Percentiles rank a stretch among this genome's conserved stretches.
Evolutionary conservation across 2,113 vertebrate genomes (phyloP).

Genomic region (Poecile atricapillus): DNA sequence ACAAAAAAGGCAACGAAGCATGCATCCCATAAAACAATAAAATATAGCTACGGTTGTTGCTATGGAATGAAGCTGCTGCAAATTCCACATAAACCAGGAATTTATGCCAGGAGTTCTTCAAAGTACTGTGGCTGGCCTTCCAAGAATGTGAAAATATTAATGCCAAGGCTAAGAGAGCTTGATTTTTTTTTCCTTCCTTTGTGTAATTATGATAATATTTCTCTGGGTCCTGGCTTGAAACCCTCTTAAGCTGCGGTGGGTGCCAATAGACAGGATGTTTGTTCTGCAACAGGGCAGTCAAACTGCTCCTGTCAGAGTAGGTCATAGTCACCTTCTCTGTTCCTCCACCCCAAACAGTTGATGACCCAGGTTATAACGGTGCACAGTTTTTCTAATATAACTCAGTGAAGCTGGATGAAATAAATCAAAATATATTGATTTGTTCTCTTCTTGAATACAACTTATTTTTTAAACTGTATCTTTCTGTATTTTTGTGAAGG

Average conservation of each 20-base stretch:
- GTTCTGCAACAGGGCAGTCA: not conserved
- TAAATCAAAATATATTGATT: not conserved
- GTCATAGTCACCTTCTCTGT: not conserved
- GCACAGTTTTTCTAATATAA: not conserved
- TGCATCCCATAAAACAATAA: not conserved
- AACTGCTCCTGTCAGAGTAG: not conserved
- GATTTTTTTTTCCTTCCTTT: not conserved
- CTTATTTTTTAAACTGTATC: not conserved
- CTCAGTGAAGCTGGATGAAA: not conserved
- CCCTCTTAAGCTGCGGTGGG: rapidly evolving
- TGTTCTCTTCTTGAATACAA: not conserved
- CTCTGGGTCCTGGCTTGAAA: not conserved
- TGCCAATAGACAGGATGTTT: not conserved
- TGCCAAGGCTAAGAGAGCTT: not conserved
- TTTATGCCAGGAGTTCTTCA: not conserved
- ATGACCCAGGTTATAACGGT: not conserved
- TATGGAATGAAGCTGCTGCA: not conserved
- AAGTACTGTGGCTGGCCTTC: not conserved
- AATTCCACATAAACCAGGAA: not conserved
- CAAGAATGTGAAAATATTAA: slow-evolving; percentile 2
- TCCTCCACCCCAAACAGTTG: not conserved
- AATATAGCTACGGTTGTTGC: not conserved
- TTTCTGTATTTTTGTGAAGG: not conserved
- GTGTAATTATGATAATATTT: not conserved
- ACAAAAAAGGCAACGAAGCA: not conserved